phyloP scores from a whole-genome alignment of 2,888 invertebrate species.

The Drosophila multiciliata region DNA sequence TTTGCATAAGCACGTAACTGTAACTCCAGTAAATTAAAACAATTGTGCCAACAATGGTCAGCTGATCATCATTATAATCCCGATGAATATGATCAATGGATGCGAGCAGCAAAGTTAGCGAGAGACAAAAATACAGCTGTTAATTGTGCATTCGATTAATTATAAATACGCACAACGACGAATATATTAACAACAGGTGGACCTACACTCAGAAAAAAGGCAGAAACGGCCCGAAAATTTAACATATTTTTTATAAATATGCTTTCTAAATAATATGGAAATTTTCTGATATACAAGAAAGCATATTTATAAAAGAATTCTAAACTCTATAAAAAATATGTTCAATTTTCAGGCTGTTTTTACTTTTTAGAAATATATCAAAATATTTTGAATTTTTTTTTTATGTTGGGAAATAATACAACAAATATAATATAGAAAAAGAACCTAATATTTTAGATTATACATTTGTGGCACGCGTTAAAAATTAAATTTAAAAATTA shows the following conservation, averaged over 20 bases:
- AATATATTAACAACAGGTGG: slow-evolving; percentile 14
- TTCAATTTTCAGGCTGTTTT: no score
- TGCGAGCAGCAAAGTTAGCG: slow-evolving; percentile 29
- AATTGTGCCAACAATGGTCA: slow-evolving; percentile 42
- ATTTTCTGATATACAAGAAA: no score
- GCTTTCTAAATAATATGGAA: no score
- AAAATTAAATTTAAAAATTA: no score
- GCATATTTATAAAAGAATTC: no score
- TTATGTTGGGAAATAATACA: neutral
- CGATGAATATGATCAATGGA: slow-evolving; percentile 47
- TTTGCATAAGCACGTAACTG: slow-evolving; percentile 54
- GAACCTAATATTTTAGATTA: neutral
- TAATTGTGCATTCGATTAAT: slow-evolving; percentile 62
- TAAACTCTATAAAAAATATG: no score
- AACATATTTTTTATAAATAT: no score
- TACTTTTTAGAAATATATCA: neutral
- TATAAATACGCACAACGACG: slow-evolving; percentile 43
- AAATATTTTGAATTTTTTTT: neutral
- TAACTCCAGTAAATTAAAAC: slow-evolving; percentile 35
- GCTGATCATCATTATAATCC: slow-evolving; percentile 50
- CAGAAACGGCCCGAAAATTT: neutral
- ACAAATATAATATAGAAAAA: neutral
- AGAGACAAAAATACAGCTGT: slow-evolving; percentile 47
- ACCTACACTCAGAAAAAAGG: slow-evolving; percentile 8
- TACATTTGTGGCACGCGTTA: neutral